These are phyloP conservation scores for Hemibagrus guttatus DNA, from an alignment of 2,797 vertebrate species.

Conservation along the genomic window DNA sequence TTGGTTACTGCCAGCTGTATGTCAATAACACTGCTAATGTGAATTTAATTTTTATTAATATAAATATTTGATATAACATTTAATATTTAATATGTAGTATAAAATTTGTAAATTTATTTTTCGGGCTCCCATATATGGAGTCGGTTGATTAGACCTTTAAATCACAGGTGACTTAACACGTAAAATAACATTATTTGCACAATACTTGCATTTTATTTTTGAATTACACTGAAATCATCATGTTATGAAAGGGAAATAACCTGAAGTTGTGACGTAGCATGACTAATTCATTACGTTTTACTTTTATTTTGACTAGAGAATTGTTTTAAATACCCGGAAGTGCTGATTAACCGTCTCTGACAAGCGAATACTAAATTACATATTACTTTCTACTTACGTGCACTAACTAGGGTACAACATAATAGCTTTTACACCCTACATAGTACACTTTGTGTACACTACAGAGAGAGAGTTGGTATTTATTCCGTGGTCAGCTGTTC, in stretches of 20 bases:
- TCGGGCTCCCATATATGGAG: not conserved
- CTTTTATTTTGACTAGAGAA: slow-evolving; percentile 19
- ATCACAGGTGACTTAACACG: not conserved
- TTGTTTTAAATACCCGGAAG: slow-evolving; percentile 28
- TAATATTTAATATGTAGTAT: no score
- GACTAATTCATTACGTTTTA: not conserved
- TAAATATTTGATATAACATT: not conserved
- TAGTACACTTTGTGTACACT: not conserved
- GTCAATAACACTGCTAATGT: not conserved
- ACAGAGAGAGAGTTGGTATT: not conserved
- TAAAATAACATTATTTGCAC: not conserved
- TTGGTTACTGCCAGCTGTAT: not conserved
- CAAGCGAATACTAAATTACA: not conserved
- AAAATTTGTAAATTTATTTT: not conserved
- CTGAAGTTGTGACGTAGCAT: not conserved
- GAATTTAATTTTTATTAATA: not conserved
- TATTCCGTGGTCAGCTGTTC: slow-evolving; percentile 44
- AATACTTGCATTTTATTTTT: not conserved
- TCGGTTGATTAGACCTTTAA: not conserved
- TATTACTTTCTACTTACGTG: not conserved
- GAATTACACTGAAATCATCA: no score
- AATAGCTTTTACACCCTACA: not conserved
- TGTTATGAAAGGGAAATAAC: not conserved
- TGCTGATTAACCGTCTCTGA: not conserved
- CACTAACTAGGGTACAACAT: not conserved